A percentile compares a stretch with the other conserved stretches of the same genome.
These are phyloP conservation scores for Notarius lentiginosus DNA, from an alignment of 2,113 vertebrate species.

Conservation along the genomic window DNA sequence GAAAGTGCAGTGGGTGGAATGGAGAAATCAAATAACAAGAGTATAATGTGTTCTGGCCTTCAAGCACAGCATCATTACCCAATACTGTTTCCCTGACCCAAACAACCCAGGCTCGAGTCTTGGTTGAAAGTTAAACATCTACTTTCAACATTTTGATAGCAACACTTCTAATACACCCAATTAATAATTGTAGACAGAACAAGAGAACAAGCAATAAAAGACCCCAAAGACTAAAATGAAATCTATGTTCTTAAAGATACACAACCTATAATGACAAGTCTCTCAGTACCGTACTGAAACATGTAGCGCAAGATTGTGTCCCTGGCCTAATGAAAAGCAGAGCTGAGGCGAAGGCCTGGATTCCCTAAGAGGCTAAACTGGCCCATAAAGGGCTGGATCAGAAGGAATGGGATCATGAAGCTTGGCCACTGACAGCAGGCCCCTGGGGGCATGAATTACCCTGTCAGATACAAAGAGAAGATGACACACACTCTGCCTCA, in stretches of 20 bases:
- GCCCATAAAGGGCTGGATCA: slow-evolving; percentile 67
- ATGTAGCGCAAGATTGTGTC: background rate
- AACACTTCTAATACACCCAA: background rate
- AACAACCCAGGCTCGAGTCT: background rate
- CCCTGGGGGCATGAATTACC: slow-evolving; percentile 71
- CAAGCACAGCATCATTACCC: slow-evolving; percentile 34
- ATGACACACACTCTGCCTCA: slow-evolving; percentile 68
- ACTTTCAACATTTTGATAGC: background rate
- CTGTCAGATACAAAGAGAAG: slow-evolving; percentile 71
- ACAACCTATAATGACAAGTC: background rate
- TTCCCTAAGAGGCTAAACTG: slow-evolving; percentile 66
- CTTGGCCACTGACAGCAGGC: slow-evolving; percentile 70
- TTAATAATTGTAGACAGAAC: background rate
- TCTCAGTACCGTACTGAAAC: background rate
- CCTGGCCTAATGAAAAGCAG: background rate
- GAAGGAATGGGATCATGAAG: slow-evolving; percentile 72
- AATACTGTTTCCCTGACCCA: background rate
- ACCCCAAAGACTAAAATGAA: background rate
- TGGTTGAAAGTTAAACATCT: background rate
- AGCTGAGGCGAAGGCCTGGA: slow-evolving; percentile 50
- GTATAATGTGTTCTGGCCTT: slow-evolving; percentile 7
- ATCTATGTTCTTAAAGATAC: slow-evolving; percentile 49
- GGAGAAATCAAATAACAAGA: slow-evolving; percentile 21
- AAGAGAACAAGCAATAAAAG: background rate
- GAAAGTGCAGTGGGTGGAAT: slow-evolving; percentile 11